Evolutionary conservation across 2,888 invertebrate species (phyloP).

Genomic region (Busseola fusca): DNA sequence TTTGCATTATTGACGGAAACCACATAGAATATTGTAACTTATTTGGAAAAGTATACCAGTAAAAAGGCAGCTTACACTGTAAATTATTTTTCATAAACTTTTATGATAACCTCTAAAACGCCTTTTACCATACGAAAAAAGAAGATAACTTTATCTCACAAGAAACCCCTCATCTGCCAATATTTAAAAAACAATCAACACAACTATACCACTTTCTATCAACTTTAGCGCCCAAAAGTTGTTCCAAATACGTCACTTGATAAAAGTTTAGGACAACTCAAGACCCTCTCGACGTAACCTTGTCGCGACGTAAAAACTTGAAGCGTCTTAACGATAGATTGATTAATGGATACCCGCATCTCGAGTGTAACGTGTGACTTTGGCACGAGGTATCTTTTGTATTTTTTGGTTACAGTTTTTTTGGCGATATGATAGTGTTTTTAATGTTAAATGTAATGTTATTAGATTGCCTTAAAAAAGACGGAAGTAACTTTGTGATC

Average conservation of each 20-base stretch:
- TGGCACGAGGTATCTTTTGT: constrained; percentile 55
- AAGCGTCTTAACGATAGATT: constrained; percentile 62
- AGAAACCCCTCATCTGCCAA: constrained; percentile 1
- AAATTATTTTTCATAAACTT: neutral
- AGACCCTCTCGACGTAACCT: constrained; percentile 59
- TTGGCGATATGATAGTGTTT: constrained; percentile 22
- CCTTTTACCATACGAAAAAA: neutral
- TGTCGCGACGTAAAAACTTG: constrained; percentile 60
- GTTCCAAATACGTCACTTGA: constrained; percentile 30
- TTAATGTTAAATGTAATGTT: neutral
- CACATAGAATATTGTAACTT: neutral
- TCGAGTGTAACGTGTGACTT: constrained; percentile 57
- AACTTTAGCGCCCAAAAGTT: constrained; percentile 34
- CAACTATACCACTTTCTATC: constrained; percentile 21
- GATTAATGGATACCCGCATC: constrained; percentile 64
- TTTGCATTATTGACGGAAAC: too few species aligned
- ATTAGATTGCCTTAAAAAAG: neutral
- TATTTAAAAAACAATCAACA: constrained; percentile 41
- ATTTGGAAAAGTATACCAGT: neutral
- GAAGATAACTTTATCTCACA: neutral
- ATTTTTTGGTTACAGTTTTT: constrained; percentile 28
- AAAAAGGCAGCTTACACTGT: neutral
- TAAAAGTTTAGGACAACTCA: constrained; percentile 56
- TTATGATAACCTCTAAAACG: neutral
- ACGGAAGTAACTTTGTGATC: neutral